These are phyloP conservation scores for Aspidiotus destructor DNA, from an alignment of 2,888 invertebrate genomes.

Conservation along the genomic window DNA sequence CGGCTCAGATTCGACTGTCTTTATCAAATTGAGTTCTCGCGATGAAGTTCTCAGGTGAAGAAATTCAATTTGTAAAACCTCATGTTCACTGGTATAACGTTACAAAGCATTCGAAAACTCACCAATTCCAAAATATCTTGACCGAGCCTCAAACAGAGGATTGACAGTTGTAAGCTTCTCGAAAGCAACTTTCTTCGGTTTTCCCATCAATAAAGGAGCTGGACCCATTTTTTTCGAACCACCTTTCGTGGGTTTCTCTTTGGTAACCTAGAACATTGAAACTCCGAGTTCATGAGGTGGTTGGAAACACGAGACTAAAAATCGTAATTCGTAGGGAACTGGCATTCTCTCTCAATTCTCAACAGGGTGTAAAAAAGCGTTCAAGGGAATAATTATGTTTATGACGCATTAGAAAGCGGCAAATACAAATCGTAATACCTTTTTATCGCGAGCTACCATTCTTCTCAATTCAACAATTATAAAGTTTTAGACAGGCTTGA, in stretches of 20 bases:
- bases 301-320: too few relatives aligned
- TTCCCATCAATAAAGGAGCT: slow-evolving; percentile 84
- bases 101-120: slow-evolving; percentile 42
- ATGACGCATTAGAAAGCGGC: too few relatives aligned
- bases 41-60: slow-evolving; percentile 39
- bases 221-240: slow-evolving; percentile 93
- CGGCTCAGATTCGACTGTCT: slow-evolving; percentile 34
- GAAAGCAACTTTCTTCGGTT: slow-evolving; percentile 67
- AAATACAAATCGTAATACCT: too few relatives aligned
- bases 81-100: neutral
- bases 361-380: too few relatives aligned
- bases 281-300: too few relatives aligned
- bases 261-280: slow-evolving; percentile 12
- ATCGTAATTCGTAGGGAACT: too few relatives aligned
- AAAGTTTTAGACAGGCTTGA: too few relatives aligned
- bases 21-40: slow-evolving; percentile 18
- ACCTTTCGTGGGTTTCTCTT: slow-evolving; percentile 46
- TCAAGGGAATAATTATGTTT: too few relatives aligned
- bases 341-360: too few relatives aligned
- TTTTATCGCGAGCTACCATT: too few relatives aligned
- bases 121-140: slow-evolving; percentile 98
- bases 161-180: slow-evolving; percentile 88
- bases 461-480: too few relatives aligned
- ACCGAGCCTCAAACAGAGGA: slow-evolving; percentile 94
- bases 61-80: slow-evolving; percentile 37